Percentiles rank a stretch among this genome's conserved stretches.
These are phyloP conservation scores for Thamnophis elegans DNA, from an alignment of 2,797 vertebrate genomes.

Conservation along the genomic window DNA sequence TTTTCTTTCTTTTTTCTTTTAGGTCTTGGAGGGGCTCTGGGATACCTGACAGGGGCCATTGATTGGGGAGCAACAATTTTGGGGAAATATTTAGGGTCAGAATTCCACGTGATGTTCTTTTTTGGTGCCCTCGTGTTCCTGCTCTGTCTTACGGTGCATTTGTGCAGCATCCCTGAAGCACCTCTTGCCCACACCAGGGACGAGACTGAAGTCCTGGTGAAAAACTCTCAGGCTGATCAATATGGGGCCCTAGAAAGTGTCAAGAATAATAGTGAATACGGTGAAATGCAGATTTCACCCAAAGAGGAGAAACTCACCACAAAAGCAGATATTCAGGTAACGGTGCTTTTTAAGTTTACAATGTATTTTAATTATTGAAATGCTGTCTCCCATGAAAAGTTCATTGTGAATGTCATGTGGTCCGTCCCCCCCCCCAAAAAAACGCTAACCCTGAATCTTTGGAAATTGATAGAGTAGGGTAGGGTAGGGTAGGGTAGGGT, in stretches of 20 bases:
- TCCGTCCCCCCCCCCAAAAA: background rate
- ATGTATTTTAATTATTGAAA: background rate
- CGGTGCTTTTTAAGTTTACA: background rate
- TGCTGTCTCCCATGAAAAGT: background rate
- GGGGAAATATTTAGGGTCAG: slow-evolving; percentile 81
- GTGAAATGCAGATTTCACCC: slow-evolving; percentile 69
- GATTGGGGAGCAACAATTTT: slow-evolving; percentile 87
- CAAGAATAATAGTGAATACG: slow-evolving; percentile 57
- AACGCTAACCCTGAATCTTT: no score
- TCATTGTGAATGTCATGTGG: background rate
- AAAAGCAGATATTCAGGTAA: slow-evolving; percentile 74
- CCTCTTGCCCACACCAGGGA: slow-evolving; percentile 69
- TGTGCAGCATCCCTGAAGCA: slow-evolving; percentile 90
- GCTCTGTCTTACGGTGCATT: slow-evolving; percentile 82
- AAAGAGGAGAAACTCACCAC: slow-evolving; percentile 67
- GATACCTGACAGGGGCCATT: slow-evolving; percentile 91
- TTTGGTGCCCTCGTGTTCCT: slow-evolving; percentile 84
- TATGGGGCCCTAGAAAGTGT: slow-evolving; percentile 80
- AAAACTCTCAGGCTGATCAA: slow-evolving; percentile 51
- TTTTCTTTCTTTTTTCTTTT: slow-evolving; percentile 25
- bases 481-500: no score
- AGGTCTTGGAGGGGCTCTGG: slow-evolving; percentile 93
- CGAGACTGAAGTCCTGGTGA: slow-evolving; percentile 62
- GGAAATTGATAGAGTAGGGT: no score
- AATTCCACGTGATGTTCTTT: slow-evolving; percentile 96